phyloP scores from a whole-genome alignment of 2,797 vertebrate species.

The Pseudochirops corinnae region DNA sequence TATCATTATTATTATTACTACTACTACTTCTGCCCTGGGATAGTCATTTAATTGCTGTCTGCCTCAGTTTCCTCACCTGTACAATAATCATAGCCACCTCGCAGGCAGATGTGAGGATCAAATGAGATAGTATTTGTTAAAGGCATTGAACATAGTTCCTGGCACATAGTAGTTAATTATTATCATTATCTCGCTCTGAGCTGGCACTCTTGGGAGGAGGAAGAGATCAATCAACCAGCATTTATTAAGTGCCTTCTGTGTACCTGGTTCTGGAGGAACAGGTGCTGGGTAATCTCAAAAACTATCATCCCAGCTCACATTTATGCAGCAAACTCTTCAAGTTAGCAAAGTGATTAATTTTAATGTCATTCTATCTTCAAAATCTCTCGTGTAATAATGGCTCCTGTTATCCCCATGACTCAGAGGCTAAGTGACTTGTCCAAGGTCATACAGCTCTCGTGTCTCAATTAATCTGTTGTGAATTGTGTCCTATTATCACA shows the following conservation, averaged over 20 bases:
- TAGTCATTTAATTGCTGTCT: conserved; percentile 11
- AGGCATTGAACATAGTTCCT: background rate
- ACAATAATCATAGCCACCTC: background rate
- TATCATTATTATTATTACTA: too few species aligned
- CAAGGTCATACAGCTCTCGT: background rate
- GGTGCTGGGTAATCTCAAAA: background rate
- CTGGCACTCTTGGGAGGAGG: background rate
- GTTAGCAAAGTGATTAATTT: background rate
- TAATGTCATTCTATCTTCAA: background rate
- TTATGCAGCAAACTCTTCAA: background rate
- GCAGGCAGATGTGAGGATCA: background rate
- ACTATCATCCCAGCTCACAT: background rate
- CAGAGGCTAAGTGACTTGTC: background rate
- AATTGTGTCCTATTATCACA: background rate
- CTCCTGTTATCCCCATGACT: background rate
- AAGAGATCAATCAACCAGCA: background rate
- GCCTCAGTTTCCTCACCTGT: conserved; percentile 23
- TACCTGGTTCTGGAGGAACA: background rate
- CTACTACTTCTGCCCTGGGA: background rate
- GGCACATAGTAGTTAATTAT: background rate
- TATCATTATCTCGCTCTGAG: background rate
- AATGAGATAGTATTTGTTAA: conserved; percentile 18
- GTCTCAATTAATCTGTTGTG: background rate
- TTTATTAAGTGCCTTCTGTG: background rate
- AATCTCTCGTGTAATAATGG: background rate